A percentile compares a stretch with the other conserved stretches of the same genome.
These are phyloP conservation scores for Bradypodion ventrale DNA, from an alignment of 2,797 vertebrate species.

Conservation along the genomic window DNA sequence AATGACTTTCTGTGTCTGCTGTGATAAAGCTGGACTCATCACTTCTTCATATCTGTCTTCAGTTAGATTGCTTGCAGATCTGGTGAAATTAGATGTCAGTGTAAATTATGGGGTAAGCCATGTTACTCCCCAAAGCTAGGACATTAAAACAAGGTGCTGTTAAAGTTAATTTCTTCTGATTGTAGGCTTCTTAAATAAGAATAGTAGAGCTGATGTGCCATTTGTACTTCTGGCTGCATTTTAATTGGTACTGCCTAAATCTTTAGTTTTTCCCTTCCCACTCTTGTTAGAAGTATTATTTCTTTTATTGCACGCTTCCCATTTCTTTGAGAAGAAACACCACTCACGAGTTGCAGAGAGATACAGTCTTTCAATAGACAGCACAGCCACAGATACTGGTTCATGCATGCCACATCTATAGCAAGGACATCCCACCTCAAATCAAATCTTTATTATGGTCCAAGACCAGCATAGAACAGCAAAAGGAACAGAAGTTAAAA, in stretches of 20 bases:
- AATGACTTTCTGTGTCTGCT: slow-evolving; percentile 77
- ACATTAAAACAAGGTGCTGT: slow-evolving; percentile 82
- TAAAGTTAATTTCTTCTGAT: slow-evolving; percentile 87
- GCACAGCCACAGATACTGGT: not conserved
- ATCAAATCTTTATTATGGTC: no score
- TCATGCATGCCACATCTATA: not conserved
- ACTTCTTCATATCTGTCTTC: slow-evolving; percentile 76
- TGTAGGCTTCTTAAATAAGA: slow-evolving; percentile 81
- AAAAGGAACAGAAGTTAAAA: no score
- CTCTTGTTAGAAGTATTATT: not conserved
- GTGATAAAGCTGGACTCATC: slow-evolving; percentile 77
- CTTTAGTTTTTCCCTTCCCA: slow-evolving; percentile 38
- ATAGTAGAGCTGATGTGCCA: slow-evolving; percentile 86
- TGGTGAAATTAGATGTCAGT: slow-evolving; percentile 91
- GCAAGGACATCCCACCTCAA: not conserved
- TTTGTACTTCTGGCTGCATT: slow-evolving; percentile 78
- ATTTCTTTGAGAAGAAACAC: not conserved
- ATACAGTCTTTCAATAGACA: not conserved
- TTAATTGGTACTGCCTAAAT: slow-evolving; percentile 77
- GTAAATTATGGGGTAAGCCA: slow-evolving; percentile 85
- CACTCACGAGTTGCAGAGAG: not conserved
- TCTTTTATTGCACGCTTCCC: not conserved
- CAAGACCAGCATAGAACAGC: no score
- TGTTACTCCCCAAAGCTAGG: slow-evolving; percentile 78
- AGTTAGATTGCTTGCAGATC: slow-evolving; percentile 85